Conservation (phyloP, 2,113 vertebrate species). For the Etheostoma spectabile region DNA sequence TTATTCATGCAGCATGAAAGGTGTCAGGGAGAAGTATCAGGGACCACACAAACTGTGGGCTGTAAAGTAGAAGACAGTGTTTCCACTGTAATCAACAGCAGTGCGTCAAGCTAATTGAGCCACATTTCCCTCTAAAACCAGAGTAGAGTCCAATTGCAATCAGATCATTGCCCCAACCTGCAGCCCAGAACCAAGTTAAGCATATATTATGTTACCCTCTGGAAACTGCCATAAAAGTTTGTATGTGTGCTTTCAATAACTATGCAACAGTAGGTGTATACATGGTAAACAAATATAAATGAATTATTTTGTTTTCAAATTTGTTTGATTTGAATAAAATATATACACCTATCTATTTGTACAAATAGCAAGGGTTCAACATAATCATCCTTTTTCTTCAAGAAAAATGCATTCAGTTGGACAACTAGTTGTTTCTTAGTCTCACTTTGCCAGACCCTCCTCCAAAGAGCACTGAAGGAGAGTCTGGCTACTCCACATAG, state of each 20-base stretch:
- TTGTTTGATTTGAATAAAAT: neutral
- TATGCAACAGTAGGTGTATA: neutral
- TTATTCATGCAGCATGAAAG: conserved; percentile 42
- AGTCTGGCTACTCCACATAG: too few species aligned
- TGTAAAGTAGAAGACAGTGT: neutral
- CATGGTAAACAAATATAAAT: neutral
- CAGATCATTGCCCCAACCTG: neutral
- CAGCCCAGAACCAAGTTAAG: neutral
- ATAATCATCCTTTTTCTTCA: conserved; percentile 4
- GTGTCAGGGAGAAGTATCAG: conserved; percentile 8
- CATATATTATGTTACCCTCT: too few species aligned
- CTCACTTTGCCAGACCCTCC: too few species aligned
- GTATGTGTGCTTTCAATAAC: neutral
- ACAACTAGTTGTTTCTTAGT: conserved; percentile 3
- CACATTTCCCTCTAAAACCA: conserved; percentile 8
- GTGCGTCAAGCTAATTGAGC: neutral
- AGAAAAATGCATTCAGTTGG: neutral
- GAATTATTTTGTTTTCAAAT: too few species aligned
- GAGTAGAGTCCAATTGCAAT: conserved; percentile 10
- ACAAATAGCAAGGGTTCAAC: conserved; percentile 7
- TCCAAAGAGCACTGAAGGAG: too few species aligned
- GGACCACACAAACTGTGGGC: conserved; percentile 47
- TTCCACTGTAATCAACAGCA: conserved; percentile 13
- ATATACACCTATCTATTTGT: neutral
- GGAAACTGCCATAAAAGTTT: neutral